Evolutionary conservation across 2,888 invertebrate genomes (phyloP), one percentile per base, ranked within the genome.

Genomic region (Nomada hirtipes): DNA sequence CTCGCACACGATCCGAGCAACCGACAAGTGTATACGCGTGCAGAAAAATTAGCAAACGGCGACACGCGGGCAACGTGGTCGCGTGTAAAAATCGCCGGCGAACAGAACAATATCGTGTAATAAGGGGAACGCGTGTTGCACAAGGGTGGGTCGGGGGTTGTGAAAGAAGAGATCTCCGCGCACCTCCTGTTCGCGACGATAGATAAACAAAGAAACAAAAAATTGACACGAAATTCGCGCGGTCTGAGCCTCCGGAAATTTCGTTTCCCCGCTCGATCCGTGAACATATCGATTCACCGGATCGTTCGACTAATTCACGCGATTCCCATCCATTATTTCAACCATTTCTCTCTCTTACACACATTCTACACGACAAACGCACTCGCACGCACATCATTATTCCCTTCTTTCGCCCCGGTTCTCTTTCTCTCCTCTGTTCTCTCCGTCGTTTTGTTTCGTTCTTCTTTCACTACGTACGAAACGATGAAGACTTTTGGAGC

Each of bases 401-500:
- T 36, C 7, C 18, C 15, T 20, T 4, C 82, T 81, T 81, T 83
- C 77, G 26, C 57, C 26, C 13, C 26, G 23, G 13, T 23, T 77
- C 65, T 86, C 67, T 83, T 20, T 65, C 29, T 52, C n/a, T 47
- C 18, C 42, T 10, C n/a, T 55, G 44, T 52, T 18, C 44, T 59
- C 7, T 47, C 13, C 50, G 18, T 71, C 20, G 83, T 85, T 84
- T 82, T 85, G 42, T 55, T 23, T 36, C 13, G 13, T 44, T 44
- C 53, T n/a, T 29, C 61, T 57, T 76, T 63, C 63, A 71, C 79
- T 73, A 73, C 79, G 73, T 73, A 69, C 79, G 83, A 89, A 90
- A 89, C 90, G 90, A 89, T 87, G 88, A 89, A 86, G 87, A 87
- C 78, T 47, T 36, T 36, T 70, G 81, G 86, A 84, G 85, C 79